These are phyloP conservation scores for Aldrovandia affinis DNA, from an alignment of 2,797 vertebrate genomes.

Conservation along the genomic window DNA sequence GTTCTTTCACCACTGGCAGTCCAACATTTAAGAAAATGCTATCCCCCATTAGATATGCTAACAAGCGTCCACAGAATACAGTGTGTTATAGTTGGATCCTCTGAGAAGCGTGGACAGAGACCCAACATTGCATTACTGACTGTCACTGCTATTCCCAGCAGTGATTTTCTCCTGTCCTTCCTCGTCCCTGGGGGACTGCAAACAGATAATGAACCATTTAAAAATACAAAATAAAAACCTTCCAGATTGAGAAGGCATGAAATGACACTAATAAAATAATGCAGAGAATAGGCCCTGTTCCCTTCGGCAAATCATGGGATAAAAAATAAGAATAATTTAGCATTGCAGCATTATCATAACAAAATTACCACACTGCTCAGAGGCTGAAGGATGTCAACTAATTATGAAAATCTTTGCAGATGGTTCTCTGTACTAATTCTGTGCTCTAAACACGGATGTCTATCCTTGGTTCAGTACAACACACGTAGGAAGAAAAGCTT, in stretches of 20 bases:
- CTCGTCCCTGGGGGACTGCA: slow-evolving; percentile 5
- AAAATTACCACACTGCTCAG: slow-evolving; percentile 41
- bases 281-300: background rate
- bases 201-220: slow-evolving; percentile 23
- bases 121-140: background rate
- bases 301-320: background rate
- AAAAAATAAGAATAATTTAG: background rate
- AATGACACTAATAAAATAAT: slow-evolving; percentile 5
- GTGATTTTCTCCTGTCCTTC: background rate
- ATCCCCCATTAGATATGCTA: background rate
- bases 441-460: slow-evolving; percentile 17
- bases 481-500: background rate
- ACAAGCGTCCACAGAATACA: too few species aligned
- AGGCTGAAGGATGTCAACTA: slow-evolving; percentile 52
- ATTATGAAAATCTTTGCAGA: slow-evolving; percentile 46
- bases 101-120: background rate
- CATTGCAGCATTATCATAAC: slow-evolving; percentile 40
- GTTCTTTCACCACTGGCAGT: background rate
- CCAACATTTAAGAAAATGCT: background rate
- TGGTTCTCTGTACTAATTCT: slow-evolving; percentile 30
- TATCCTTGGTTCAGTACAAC: slow-evolving; percentile 1
- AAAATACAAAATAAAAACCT: background rate
- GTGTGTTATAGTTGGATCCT: background rate
- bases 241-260: background rate
- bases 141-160: background rate